Base-by-base conservation (phyloP, 2,113 vertebrate genomes). In the Gasterosteus nipponicus region DNA sequence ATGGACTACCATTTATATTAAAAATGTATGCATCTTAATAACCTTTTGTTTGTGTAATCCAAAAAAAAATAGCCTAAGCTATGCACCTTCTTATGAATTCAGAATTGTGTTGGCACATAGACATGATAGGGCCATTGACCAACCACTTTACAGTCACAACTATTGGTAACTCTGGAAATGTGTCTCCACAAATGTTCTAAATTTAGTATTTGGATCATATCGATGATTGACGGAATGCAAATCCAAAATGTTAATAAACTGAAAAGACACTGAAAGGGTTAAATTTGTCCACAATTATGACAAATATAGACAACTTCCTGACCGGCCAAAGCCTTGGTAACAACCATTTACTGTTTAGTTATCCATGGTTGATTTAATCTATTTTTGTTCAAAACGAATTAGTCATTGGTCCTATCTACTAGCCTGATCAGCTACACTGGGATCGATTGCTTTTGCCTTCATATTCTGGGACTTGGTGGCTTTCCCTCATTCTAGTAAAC, bases 91-190 rank as follows among this genome's bases (percentile, higher is more conserved):
- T 85, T 81, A 85, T 85, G 63, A 81, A 79, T 80, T 62, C 54
- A 18, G 54, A 73, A 59, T 80, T 14, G 2, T 10, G 19, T 33
- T 29, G 22, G 41, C 3, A 8, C 12, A 16, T 29, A 31, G 66
- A 75, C 41, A 2, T 60, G 69, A 71, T n/a, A 2, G 69, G 65
- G 77, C 84, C 64, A 67, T 84, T 89, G 86, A 82, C 42, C 71
- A 76, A 61, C 81, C 73, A 65, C 53, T 69, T 82, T 69, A 68
- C 69, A 44, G 29, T 41, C 57, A 18, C 35, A 76, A n/a, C 4
- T 10, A 49, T 22, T 8, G 15, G 29, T 49, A 38, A 38, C 35
- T 38, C 35, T 38, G 56, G 11, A 16, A 75, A 67, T 16, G 41
- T 16, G 7, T 61, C 57, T 60, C 26, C 39, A 69, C 71, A 3